phyloP scores from a whole-genome alignment of 1,140 invertebrate genomes.

The Drosophila takahashii region DNA sequence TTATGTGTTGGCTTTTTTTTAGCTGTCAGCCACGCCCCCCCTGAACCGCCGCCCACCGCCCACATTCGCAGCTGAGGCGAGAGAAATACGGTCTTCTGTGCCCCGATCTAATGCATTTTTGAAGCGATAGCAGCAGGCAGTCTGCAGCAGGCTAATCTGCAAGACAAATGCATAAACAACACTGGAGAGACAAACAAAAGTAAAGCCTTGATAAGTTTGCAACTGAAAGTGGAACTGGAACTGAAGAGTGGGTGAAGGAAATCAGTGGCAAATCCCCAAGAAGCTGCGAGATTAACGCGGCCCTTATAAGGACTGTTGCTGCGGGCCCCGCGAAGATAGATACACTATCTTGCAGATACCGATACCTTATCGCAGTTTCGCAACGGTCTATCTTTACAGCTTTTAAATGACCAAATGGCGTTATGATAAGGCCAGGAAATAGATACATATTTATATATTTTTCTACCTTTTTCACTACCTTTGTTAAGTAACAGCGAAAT shows the following conservation, averaged over 20 bases:
- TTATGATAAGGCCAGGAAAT: conserved; percentile 24
- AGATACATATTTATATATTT: background rate
- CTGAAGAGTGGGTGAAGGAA: background rate
- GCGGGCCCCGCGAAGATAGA: conserved; percentile 50
- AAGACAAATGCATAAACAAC: conserved; percentile 71
- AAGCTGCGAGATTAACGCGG: conserved; percentile 45
- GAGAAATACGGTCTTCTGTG: conserved; percentile 18
- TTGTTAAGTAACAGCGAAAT: too few species aligned
- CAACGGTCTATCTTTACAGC: conserved; percentile 53
- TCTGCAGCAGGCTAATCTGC: conserved; percentile 44
- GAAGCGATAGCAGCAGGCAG: conserved; percentile 33
- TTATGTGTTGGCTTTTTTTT: conserved; percentile 35
- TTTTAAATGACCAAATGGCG: conserved; percentile 14
- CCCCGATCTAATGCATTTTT: conserved; percentile 52
- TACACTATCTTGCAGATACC: conserved; percentile 65
- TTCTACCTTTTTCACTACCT: background rate
- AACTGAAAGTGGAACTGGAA: conserved; percentile 20
- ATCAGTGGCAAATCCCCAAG: conserved; percentile 20
- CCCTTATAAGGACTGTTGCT: conserved; percentile 29
- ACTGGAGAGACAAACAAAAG: conserved; percentile 35
- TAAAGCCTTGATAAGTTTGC: conserved; percentile 61
- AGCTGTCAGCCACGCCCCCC: conserved; percentile 8
- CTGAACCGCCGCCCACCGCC: conserved; percentile 2
- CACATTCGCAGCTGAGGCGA: conserved; percentile 23
- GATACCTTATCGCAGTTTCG: conserved; percentile 65